Evolutionary conservation across 2,888 invertebrate genomes (phyloP).

Genomic region (Adelphocoris suturalis): DNA sequence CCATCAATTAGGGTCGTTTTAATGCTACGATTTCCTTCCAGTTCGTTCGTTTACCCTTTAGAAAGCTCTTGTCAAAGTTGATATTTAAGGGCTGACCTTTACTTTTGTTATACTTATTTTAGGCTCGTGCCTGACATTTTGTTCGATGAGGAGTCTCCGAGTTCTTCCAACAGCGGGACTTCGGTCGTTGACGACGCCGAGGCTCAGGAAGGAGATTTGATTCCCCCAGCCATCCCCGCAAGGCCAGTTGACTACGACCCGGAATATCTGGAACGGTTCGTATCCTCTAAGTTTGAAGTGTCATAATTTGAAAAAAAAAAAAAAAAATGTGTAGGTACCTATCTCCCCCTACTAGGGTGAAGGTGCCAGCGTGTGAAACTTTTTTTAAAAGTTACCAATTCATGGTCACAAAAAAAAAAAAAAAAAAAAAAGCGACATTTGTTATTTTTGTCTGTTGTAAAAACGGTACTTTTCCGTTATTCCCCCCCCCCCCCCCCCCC

Average conservation of each 20-base stretch:
- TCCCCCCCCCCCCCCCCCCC: too few relatives aligned
- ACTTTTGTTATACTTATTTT: conserved; percentile 69
- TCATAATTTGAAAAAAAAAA: too few relatives aligned
- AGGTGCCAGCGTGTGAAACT: too few relatives aligned
- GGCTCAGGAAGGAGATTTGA: conserved; percentile 30
- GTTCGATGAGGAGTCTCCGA: conserved; percentile 89
- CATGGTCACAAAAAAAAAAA: too few relatives aligned
- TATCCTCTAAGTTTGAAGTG: not conserved
- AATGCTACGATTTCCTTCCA: too few relatives aligned
- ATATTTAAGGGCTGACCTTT: conserved; percentile 25
- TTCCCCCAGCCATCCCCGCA: conserved; percentile 64
- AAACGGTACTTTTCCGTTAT: too few relatives aligned
- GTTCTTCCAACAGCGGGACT: conserved; percentile 87
- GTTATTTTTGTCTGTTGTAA: too few relatives aligned
- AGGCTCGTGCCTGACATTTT: conserved; percentile 92
- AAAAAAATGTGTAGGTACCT: too few relatives aligned
- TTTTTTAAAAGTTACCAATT: too few relatives aligned
- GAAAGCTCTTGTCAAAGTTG: not conserved
- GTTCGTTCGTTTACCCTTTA: conserved; percentile 38
- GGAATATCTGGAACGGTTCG: conserved; percentile 47
- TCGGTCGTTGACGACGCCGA: conserved; percentile 76
- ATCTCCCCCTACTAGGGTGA: too few relatives aligned
- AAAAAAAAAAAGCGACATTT: too few relatives aligned
- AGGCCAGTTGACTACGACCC: conserved; percentile 64
- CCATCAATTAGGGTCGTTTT: too few relatives aligned